These are phyloP conservation scores for Xyliphius kryptos DNA, from an alignment of 2,113 vertebrate genomes.

Conservation along the genomic window DNA sequence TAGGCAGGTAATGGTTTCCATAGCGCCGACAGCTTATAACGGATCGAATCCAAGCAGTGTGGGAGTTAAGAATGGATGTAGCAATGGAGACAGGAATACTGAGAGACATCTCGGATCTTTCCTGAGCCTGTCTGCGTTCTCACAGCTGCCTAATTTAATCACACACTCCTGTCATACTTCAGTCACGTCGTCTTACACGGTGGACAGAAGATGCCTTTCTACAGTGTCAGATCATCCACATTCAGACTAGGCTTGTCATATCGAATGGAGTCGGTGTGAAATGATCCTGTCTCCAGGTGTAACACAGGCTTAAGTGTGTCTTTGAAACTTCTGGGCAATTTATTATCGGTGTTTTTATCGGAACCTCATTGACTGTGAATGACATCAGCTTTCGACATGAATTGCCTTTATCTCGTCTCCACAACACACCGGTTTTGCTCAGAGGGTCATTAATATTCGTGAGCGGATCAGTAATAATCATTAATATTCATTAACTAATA, in stretches of 20 bases:
- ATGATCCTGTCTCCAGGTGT: not conserved
- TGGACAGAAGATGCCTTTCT: not conserved
- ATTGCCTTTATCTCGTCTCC: not conserved
- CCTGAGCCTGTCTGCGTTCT: not conserved
- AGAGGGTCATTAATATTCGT: not conserved
- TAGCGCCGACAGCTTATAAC: too few relatives aligned
- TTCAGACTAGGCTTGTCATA: not conserved
- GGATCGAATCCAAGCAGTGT: slow-evolving; percentile 22
- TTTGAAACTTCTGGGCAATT: not conserved
- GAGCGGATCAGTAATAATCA: not conserved
- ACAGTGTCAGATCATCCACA: not conserved
- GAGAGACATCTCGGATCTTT: not conserved
- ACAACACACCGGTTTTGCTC: not conserved
- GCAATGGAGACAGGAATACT: not conserved
- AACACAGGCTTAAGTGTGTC: not conserved
- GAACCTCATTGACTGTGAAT: slow-evolving; percentile 2
- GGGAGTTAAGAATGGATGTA: not conserved
- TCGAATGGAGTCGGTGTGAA: not conserved
- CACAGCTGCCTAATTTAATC: slow-evolving; percentile 7
- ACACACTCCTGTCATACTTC: not conserved
- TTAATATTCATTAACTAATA: slow-evolving; percentile 8
- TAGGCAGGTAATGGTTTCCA: too few relatives aligned
- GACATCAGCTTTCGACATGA: not conserved
- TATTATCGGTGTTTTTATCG: not conserved
- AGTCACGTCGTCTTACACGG: not conserved